These are phyloP conservation scores for Scleropages formosus DNA, from an alignment of 2,797 vertebrate species.

Conservation along the genomic window DNA sequence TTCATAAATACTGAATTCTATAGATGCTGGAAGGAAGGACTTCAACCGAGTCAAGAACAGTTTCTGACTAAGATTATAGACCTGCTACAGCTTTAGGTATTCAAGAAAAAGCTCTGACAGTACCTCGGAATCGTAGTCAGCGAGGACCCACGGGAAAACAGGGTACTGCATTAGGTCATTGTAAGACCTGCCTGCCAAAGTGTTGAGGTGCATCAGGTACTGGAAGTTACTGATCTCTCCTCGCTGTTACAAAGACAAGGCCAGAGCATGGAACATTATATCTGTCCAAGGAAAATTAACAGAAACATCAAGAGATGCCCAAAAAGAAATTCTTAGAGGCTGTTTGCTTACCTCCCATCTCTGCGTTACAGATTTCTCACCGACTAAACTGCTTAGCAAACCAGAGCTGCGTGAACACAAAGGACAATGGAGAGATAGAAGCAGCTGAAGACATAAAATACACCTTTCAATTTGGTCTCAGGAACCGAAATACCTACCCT, in stretches of 20 bases:
- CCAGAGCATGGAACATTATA: neutral
- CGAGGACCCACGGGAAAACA: constrained; percentile 97
- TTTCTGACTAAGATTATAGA: too few relatives aligned
- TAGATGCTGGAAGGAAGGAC: too few relatives aligned
- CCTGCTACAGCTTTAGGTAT: too few relatives aligned
- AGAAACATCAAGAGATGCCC: constrained; percentile 18
- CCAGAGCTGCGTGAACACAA: constrained; percentile 75
- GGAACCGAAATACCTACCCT: constrained; percentile 70
- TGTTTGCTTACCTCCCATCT: constrained; percentile 87
- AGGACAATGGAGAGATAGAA: too few relatives aligned
- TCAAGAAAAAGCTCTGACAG: constrained; percentile 24
- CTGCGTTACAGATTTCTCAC: constrained; percentile 96
- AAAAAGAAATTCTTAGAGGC: constrained; percentile 26
- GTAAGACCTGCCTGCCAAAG: constrained; percentile 92
- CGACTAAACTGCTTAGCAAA: constrained; percentile 92
- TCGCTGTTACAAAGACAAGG: constrained; percentile 63
- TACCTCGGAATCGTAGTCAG: constrained; percentile 93
- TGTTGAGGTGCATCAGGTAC: constrained; percentile 98
- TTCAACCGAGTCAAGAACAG: too few relatives aligned
- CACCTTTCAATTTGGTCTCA: too few relatives aligned
- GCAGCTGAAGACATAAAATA: neutral
- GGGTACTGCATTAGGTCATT: constrained; percentile 99
- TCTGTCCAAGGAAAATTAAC: neutral
- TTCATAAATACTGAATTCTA: too few relatives aligned
- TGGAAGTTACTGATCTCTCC: constrained; percentile 99